Base-by-base conservation (phyloP, 2,113 vertebrate genomes). In the Steatornis caripensis region DNA sequence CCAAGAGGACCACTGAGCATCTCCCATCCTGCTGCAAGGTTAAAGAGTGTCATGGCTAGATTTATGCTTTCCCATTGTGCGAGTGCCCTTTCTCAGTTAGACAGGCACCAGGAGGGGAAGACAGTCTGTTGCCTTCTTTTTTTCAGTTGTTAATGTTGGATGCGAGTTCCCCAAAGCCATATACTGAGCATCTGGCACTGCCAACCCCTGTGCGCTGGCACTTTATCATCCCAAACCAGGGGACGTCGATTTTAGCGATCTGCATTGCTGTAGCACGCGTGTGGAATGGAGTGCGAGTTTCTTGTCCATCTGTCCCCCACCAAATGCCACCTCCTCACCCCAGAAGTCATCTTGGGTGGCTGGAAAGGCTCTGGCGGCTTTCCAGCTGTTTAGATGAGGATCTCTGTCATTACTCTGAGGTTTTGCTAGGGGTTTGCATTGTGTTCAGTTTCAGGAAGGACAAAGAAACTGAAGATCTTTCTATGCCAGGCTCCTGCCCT, bases 371-470 rank as follows among this genome's bases (percentile, higher is more conserved):
- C 70, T 62, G 60, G 54, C 8, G 2, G 77, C 27, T 95, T 87
- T 75, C 81, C 51, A 78, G 49, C 32, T 57, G 22, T 65, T 92
- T 36, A 74, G 68, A 89, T 49, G 37, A 81, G 55, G 41, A 74
- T 84, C 46, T 81, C 20, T 76, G 89, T 46, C 2, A 0, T 77
- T 86, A 46, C 17, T 70, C 75, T 43, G 75, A 72, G 66, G n/a
- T 86, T 92, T 92, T 51, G 19, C 71, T 41, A 55, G 10, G 58
- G 24, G 16, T 65, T 88, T 92, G 49, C 32, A 27, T 77, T 53
- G 90, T 86, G 54, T 92, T 88, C 74, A 65, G 49, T 80, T 92
- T 88, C 95, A 88, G 88, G 68, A 95, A 88, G 49, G 75, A 77
- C 62, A 86, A 81, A 72, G 71, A 93, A 81, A 91, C 78, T 12